phyloP scores from a whole-genome alignment of 2,888 invertebrate species.

The Plebejus argus region DNA sequence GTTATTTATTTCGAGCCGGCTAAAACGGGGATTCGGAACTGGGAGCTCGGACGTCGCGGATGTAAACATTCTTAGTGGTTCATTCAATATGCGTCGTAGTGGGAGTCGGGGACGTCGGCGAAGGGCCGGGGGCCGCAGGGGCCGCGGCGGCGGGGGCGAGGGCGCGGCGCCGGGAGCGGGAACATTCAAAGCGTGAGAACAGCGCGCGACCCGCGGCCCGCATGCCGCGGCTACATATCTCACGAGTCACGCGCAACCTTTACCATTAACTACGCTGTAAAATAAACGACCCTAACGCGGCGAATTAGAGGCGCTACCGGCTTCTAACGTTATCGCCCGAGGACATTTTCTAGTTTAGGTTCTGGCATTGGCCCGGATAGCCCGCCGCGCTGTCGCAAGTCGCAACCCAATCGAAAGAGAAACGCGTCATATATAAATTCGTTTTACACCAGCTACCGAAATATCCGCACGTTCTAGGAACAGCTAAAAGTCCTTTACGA shows the following conservation, averaged over 20 bases:
- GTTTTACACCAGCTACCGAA: constrained; percentile 4
- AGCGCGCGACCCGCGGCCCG: constrained; percentile 79
- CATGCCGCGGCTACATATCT: constrained; percentile 80
- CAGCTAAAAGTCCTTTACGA: constrained; percentile 39
- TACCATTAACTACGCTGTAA: constrained; percentile 47
- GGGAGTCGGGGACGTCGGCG: constrained; percentile 73
- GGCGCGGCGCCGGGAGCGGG: constrained; percentile 69
- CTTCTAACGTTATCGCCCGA: constrained; percentile 71
- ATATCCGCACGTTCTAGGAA: neutral
- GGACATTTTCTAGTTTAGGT: constrained; percentile 81
- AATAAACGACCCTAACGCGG: constrained; percentile 55
- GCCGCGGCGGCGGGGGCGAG: constrained; percentile 44
- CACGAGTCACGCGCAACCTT: constrained; percentile 80
- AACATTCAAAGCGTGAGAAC: constrained; percentile 81
- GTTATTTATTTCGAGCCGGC: neutral
- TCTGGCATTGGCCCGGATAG: constrained; percentile 80
- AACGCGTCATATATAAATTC: neutral
- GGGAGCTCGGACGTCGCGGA: constrained; percentile 44
- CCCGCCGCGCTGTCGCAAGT: too few species aligned
- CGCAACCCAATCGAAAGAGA: neutral
- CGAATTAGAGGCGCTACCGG: constrained; percentile 56
- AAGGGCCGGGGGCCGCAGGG: constrained; percentile 59
- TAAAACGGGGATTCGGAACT: constrained; percentile 17
- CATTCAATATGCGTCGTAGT: constrained; percentile 71
- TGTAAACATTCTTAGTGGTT: constrained; percentile 69